Evolutionary conservation across 2,113 vertebrate genomes (phyloP), one percentile per base, ranked within the genome.

Genomic region (Scartelaos histophorus): DNA sequence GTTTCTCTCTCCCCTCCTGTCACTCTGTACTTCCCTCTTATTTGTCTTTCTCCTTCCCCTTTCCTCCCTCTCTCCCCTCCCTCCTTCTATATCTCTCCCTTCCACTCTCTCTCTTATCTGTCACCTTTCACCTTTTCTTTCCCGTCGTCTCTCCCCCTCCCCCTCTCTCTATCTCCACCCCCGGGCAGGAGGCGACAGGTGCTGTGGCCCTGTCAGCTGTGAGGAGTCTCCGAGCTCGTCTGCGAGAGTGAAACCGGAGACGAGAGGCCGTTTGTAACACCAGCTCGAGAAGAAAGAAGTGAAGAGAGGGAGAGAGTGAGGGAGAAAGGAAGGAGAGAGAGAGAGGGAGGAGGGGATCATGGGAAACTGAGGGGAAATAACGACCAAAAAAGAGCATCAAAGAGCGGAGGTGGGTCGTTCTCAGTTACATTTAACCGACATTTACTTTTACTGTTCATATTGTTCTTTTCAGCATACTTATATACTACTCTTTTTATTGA

Each of bases 161-260:
- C 46, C 13, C 13, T 47, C 13, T 13, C 46, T 3, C 46, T 15
- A 0, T 13, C 46, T 13, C 46, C 2, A 1, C 2, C 46, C 1
- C 46, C 1, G 15, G 47, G 38, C 13, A 73, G 70, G 54, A 76
- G 24, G n/a, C 80, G 74, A 78, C 76, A 76, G 81, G 79, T 80
- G 71, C 64, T 71, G 67, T 71, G 71, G 43, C 22, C 34, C 65
- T 69, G 69, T 74, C 68, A 76, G 66, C 67, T 78, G 62, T 74
- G 72, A 67, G 60, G 72, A 67, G 60, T 57, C 58, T 49, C 68
- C 51, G 72, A 19, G 69, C 51, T 34, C 38, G 61, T 65, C 29
- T 65, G 61, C 17, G 49, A 51, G 66, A 74, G 43, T 47, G 65
- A 71, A 79, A 86, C 73, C 21, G 47, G 71, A 76, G 73, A 71